Base-by-base conservation (phyloP, 2,113 vertebrate genomes). In the Lampris incognitus region DNA sequence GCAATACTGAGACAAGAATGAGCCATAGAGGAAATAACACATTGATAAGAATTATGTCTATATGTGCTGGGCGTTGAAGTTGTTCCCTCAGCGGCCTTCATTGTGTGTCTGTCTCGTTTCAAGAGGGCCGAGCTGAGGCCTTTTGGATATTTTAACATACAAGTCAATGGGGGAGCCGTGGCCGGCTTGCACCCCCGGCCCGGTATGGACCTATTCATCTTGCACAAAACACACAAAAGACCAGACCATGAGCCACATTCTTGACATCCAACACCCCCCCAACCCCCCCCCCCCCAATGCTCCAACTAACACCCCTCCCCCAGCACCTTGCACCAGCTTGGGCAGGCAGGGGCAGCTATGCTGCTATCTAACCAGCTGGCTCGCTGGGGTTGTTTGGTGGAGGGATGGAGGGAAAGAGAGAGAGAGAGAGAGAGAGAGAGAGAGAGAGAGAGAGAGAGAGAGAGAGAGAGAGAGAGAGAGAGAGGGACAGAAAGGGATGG, bases 231-330 rank as follows among this genome's bases (percentile, higher is more conserved):
- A 91, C 88, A 93, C 91, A 93, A 94, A 92, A 92, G 90, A 92
- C 91, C 90, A 91, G 86, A 91, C 90, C 89, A 88, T 87, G 88
- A 93, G 89, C 91, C 92, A 92, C 91, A 93, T 93, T 94, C 93
- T 92, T 92, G 89, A 94, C 92, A 93, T 92, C 89, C 92, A 92
- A 92, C 89, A 88, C 89, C 89, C 85, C 85, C 87, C 84, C 88
- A 82, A 81, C 86, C 70, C 87, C 82, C 81, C 84, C 87, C 85
- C 56, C 7, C 54, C 56, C 56, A 57, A 51, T 68, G 82, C 87
- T 73, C 78, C 75, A 87, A 89, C 83, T 78, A 66, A 80, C 65
- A 69, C 86, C 87, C 93, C 77, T 90, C 90, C 91, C 92, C 93
- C 90, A 89, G 65, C 49, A 81, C 71, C 80, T 88, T 76, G 46